These are phyloP conservation scores for Petromus typicus DNA, from an alignment of 2,113 vertebrate genomes.

Conservation along the genomic window DNA sequence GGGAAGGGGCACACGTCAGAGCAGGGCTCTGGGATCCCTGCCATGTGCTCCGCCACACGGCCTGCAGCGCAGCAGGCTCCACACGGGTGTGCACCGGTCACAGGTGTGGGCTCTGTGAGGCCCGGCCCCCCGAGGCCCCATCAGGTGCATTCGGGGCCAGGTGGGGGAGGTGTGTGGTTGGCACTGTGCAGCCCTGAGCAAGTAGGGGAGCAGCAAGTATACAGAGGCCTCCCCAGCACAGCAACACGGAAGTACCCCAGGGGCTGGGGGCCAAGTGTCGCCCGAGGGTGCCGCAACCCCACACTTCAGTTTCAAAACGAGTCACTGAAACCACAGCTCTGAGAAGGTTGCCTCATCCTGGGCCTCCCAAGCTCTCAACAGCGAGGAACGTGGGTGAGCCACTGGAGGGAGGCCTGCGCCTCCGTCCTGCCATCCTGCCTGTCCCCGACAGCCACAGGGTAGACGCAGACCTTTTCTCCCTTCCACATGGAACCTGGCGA, in stretches of 20 bases:
- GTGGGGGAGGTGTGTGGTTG: accelerated
- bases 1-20: background rate
- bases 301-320: background rate
- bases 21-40: background rate
- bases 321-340: background rate
- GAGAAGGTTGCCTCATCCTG: background rate
- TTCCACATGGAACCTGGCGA: background rate
- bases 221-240: background rate
- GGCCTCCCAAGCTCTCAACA: background rate
- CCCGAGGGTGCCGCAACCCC: background rate
- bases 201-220: background rate
- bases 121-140: background rate
- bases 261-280: background rate
- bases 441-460: background rate
- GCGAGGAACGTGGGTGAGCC: background rate
- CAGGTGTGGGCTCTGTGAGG: accelerated
- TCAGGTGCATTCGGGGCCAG: background rate
- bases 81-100: background rate
- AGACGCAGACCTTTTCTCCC: background rate
- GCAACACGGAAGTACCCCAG: background rate
- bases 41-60: background rate
- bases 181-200: background rate
- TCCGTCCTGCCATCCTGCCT: background rate
- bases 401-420: background rate
- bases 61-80: accelerated